Evolutionary conservation across 1,140 invertebrate genomes (phyloP), one percentile per base, ranked within the genome.

Genomic region (Delia radicum): DNA sequence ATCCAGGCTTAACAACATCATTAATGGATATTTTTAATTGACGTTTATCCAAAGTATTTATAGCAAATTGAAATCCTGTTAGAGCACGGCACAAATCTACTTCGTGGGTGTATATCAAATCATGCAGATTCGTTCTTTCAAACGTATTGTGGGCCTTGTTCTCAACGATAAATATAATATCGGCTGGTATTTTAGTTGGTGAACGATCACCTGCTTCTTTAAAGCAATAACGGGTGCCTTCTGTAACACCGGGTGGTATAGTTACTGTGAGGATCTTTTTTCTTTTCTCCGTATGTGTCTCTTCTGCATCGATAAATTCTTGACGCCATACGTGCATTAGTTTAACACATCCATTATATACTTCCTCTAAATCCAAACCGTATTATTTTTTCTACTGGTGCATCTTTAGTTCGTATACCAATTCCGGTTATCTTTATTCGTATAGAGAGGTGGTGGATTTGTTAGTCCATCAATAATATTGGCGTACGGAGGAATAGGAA

Each of bases 101-200:
- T 12, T 87, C 80, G 61, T 88, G 85, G 2, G 86, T 87, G 82
- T 91, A 91, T 18, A 92, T 81, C 21, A 95, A 88, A 87, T 98
- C 91, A 37, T 83, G 78, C 7, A 78, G 79, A 55, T 84, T 92
- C 63, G 93, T 91, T 78, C 96, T 88, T 61, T 89, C 87, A 82
- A 94, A 98, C 3, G 87, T 87, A 10, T 93, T 89, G 87, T 97
- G 94, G 4, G 93, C 91, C 79, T 92, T 91, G 81, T 97, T 94
- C 84, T 93, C 91, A 4, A 92, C 93, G 55, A 95, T 90, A 83
- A 97, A 97, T 72, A 96, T 90, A 37, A 98, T 91, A 85, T 98
- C 95, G 28, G 92, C 90, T 42, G 94, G 93, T 79, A 94, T 92
- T 79, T 90, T 92, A 29, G 91, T 92, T 0, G 93, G 91, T 13